Evolutionary conservation across 2,797 vertebrate species (phyloP).

Genomic region (Pelodytes ibericus): DNA sequence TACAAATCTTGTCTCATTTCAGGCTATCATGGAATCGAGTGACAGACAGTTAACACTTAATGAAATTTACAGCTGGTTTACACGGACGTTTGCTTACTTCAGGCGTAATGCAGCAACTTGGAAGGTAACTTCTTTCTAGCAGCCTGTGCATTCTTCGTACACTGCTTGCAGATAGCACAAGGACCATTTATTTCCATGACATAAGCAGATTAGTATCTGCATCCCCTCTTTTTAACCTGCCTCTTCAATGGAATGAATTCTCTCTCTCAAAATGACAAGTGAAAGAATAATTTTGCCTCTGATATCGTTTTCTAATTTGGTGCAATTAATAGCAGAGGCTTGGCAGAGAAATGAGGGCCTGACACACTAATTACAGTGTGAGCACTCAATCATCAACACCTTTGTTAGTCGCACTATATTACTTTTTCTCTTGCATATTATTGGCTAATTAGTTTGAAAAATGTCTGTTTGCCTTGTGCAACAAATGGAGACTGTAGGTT

Average conservation of each 20-base stretch:
- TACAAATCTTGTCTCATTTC: conserved; percentile 86
- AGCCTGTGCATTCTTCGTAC: conserved; percentile 65
- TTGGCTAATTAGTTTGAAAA: conserved; percentile 99
- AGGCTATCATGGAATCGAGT: conserved; percentile 98
- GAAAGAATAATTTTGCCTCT: conserved; percentile 96
- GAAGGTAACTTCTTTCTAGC: conserved; percentile 84
- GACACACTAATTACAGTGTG: conserved; percentile 99
- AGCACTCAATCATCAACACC: conserved; percentile 99
- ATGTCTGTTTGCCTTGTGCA: conserved; percentile 96
- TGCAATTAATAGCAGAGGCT: conserved; percentile 98
- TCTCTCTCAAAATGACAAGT: conserved; percentile 94
- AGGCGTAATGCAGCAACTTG: conserved; percentile 98
- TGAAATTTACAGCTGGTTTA: conserved; percentile 99
- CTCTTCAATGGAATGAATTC: conserved; percentile 86
- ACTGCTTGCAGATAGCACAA: conserved; percentile 69
- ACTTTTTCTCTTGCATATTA: conserved; percentile 92
- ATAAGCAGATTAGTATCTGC: conserved; percentile 83
- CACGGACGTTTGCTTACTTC: conserved; percentile 98
- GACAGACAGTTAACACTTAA: conserved; percentile 99
- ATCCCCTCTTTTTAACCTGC: conserved; percentile 85
- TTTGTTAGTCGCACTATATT: conserved; percentile 96
- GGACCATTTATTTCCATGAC: conserved; percentile 90
- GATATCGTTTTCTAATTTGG: conserved; percentile 99
- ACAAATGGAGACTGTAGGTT: conserved; percentile 81
- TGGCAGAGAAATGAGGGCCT: conserved; percentile 89